Percentiles rank a stretch among this genome's conserved stretches.
These are phyloP conservation scores for Hymenopus coronatus DNA, from an alignment of 2,888 invertebrate genomes.

Conservation along the genomic window DNA sequence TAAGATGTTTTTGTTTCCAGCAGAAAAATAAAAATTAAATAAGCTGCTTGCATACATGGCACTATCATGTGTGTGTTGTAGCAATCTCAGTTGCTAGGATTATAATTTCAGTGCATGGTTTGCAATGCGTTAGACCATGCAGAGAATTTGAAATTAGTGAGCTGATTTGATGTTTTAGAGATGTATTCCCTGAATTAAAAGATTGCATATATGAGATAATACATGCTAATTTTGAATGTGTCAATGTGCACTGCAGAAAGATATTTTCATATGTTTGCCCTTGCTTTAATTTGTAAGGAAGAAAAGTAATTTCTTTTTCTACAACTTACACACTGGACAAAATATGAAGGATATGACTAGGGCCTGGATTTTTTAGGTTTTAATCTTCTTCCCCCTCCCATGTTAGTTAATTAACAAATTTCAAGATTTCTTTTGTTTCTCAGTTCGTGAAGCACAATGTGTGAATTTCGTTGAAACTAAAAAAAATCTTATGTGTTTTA, in stretches of 20 bases:
- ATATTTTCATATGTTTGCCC: no score
- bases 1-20: neutral
- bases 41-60: neutral
- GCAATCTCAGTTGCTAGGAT: neutral
- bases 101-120: neutral
- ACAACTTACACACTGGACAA: no score
- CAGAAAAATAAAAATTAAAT: neutral
- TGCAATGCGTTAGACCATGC: neutral
- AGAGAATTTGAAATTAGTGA: neutral
- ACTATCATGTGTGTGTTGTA: neutral
- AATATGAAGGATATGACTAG: no score
- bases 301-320: no score
- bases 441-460: no score
- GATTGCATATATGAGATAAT: neutral
- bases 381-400: no score
- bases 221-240: neutral
- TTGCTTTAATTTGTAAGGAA: no score
- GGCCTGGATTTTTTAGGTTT: no score
- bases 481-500: no score
- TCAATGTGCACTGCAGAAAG: neutral
- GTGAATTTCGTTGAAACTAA: no score
- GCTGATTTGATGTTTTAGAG: neutral
- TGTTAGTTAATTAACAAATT: no score
- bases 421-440: no score
- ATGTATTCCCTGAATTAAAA: neutral